Evolutionary conservation across 2,888 invertebrate species (phyloP).

Genomic region (Drosophila anceps): DNA sequence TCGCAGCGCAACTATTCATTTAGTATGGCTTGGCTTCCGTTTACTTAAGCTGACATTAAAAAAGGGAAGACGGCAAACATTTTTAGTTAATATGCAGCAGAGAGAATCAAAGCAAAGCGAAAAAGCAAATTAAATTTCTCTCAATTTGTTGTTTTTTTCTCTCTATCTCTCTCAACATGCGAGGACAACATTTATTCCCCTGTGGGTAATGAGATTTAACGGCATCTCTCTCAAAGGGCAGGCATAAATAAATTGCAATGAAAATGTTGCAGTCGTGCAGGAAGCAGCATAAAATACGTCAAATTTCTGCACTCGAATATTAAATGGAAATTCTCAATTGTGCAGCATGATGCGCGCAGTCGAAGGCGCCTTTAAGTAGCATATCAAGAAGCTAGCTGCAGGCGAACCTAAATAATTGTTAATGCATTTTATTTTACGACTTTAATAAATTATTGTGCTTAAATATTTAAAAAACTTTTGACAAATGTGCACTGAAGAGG

Average conservation of each 20-base stretch:
- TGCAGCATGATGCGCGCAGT: no score
- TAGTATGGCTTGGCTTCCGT: constrained; percentile 42
- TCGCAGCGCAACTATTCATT: constrained; percentile 23
- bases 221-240: constrained; percentile 24
- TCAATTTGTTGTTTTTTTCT: background rate
- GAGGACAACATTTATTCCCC: constrained; percentile 11
- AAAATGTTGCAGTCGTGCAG: constrained; percentile 18
- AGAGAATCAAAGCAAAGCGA: constrained; percentile 60
- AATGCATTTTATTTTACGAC: no score
- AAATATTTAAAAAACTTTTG: background rate
- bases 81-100: constrained; percentile 43
- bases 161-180: background rate
- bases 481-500: no score
- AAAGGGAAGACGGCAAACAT: constrained; percentile 12
- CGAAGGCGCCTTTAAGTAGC: background rate
- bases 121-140: constrained; percentile 46
- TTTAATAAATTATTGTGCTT: background rate
- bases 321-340: background rate
- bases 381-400: background rate
- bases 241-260: constrained; percentile 20
- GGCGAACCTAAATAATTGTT: background rate
- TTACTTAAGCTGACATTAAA: constrained; percentile 39
- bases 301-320: background rate
- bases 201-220: constrained; percentile 29
- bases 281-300: background rate